Evolutionary conservation across 35 echinoderm and acorn worm species (phyloP).

Genomic region (Ophioderma brevispina): DNA sequence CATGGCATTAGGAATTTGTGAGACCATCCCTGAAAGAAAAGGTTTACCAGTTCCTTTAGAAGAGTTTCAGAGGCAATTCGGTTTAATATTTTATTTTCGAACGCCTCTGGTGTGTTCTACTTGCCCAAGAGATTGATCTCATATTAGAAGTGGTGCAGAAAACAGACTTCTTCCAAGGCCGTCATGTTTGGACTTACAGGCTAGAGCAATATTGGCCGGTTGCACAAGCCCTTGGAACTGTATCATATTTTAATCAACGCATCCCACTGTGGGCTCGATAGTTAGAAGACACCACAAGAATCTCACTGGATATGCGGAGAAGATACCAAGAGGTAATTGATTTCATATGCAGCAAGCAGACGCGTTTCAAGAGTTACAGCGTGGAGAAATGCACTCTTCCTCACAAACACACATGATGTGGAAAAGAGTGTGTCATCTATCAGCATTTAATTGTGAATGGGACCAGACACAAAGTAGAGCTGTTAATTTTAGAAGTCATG

Average conservation of each 20-base stretch:
- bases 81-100: conserved; percentile 55
- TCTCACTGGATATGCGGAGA: not conserved
- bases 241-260: conserved; percentile 11
- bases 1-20: not conserved
- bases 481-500: conserved; percentile 33
- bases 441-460: not conserved
- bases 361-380: not conserved
- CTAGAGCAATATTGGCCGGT: conserved; percentile 3
- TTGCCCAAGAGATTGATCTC: not conserved
- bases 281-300: conserved; percentile 18
- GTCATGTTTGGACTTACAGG: conserved; percentile 19
- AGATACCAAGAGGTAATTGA: conserved; percentile 8
- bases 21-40: too few relatives aligned
- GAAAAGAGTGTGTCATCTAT: conserved; percentile 5
- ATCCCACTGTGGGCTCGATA: conserved; percentile 35
- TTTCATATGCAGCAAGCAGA: not conserved
- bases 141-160: conserved; percentile 2
- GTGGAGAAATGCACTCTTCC: not conserved
- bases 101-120: conserved; percentile 40
- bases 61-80: conserved; percentile 29
- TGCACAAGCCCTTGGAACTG: conserved; percentile 48
- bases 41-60: conserved; percentile 23
- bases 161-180: conserved; percentile 31
- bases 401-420: too few relatives aligned
- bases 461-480: conserved; percentile 29